Evolutionary conservation across 2,797 vertebrate species (phyloP).

Genomic region (Dicrostonyx torquatus): DNA sequence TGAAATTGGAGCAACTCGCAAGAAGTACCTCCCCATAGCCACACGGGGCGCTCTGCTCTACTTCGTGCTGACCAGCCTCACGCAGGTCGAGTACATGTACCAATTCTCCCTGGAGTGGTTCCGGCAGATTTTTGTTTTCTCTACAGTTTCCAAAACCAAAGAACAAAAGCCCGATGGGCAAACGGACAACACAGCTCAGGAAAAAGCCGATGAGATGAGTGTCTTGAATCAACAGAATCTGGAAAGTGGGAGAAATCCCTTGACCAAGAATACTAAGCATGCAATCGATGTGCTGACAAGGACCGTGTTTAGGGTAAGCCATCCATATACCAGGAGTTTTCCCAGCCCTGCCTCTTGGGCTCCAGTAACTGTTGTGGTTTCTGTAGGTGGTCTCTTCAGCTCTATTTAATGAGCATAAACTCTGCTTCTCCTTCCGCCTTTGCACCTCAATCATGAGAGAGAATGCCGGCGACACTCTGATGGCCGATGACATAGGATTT

Average conservation of each 20-base stretch:
- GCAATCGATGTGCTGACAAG: slow-evolving; percentile 77
- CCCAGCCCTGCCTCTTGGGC: no score
- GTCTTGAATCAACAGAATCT: background rate
- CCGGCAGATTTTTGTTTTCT: slow-evolving; percentile 75
- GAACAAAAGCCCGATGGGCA: background rate
- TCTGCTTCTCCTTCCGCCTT: slow-evolving; percentile 85
- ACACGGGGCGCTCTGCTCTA: slow-evolving; percentile 81
- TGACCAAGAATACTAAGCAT: slow-evolving; percentile 56
- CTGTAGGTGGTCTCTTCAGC: slow-evolving; percentile 81
- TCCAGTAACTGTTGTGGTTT: background rate
- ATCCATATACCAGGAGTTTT: background rate
- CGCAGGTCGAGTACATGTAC: slow-evolving; percentile 82
- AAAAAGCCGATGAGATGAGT: background rate
- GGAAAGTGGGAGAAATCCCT: background rate
- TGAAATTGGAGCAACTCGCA: slow-evolving; percentile 69
- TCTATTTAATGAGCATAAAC: slow-evolving; percentile 82
- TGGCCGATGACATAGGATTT: slow-evolving; percentile 28
- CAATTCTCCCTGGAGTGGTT: slow-evolving; percentile 87
- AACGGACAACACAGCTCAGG: background rate
- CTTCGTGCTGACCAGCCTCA: slow-evolving; percentile 80
- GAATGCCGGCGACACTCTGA: background rate
- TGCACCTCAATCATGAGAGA: slow-evolving; percentile 82
- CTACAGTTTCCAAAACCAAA: slow-evolving; percentile 51
- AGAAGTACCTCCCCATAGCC: slow-evolving; percentile 82
- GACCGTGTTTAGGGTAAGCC: slow-evolving; percentile 82